Base-by-base conservation (phyloP, 2,888 invertebrate species). In the Hylaea fasciaria region DNA sequence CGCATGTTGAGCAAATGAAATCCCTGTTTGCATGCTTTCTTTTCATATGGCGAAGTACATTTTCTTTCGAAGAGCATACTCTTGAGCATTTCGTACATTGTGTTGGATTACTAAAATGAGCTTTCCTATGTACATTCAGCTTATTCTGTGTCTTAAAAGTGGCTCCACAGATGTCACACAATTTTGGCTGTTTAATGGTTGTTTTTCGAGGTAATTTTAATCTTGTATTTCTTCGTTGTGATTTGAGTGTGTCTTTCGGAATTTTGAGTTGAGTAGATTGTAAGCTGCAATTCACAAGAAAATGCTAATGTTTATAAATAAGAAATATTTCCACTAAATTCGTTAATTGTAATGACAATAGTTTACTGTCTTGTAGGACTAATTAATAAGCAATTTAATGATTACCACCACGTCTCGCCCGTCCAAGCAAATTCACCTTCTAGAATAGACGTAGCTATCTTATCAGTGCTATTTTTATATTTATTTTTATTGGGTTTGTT, bases 401-500 rank as follows among this genome's bases (percentile, higher is more conserved):
- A 73, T 83, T 89, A 92, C 92, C 91, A 87, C 91, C 91, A 91
- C 76, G 78, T 77, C 70, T 85, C 82, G 48, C 87, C 91, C 72
- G 71, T 85, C 91, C 91, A 92, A 39, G 73, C 54, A 74, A 85
- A 91, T 64, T 85, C 83, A 44, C 87, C 88, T 79, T 91, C 91
- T 70, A 91, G 72, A 69, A 91, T 76, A 62, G 91, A 88, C 51
- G 87, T 78, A 46, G 89, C 89, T 61, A 89, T 78, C 70, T 76
- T 86, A 66, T 80, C 84, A 17, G 81, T 82, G 63, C 72, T 68
- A 35, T 68, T 63, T 62, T 69, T 71, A 53, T 67, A 45, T 72
- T 73, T 64, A 29, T 59, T 45, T 60, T 69, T 60, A 53, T 62
- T 13, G 64, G 47, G 32, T 59, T 53, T 53, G 50, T 69, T 47